Percentiles rank a stretch among this genome's conserved stretches.
phyloP scores from a whole-genome alignment of 2,888 invertebrate species.

The Eumacrocentrus americanus region DNA sequence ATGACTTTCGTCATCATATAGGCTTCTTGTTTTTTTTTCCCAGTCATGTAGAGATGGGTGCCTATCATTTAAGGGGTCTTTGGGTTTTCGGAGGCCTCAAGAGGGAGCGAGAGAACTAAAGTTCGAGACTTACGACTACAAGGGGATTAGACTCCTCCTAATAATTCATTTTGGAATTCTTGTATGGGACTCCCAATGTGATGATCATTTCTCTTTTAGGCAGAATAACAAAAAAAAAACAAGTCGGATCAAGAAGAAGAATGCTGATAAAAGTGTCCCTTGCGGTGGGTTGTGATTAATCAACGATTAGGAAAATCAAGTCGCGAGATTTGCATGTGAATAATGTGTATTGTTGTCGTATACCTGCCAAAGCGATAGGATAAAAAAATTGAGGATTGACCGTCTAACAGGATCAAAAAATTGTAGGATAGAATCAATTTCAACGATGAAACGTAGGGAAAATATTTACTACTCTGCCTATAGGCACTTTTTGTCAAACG shows the following conservation, averaged over 20 bases:
- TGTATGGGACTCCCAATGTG: slow-evolving; percentile 16
- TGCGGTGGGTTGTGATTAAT: slow-evolving; percentile 29
- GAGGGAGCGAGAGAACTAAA: slow-evolving; percentile 2
- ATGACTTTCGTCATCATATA: slow-evolving; percentile 36
- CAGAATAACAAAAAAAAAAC: slow-evolving; percentile 9
- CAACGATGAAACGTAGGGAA: not conserved
- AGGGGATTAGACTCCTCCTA: slow-evolving; percentile 12
- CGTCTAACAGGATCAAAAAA: too few relatives aligned
- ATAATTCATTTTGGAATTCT: slow-evolving; percentile 31
- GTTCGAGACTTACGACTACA: not conserved
- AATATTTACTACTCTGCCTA: too few relatives aligned
- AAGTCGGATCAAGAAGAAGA: not conserved
- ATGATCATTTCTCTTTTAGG: slow-evolving; percentile 28
- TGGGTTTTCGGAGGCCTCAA: not conserved
- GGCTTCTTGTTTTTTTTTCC: slow-evolving; percentile 25
- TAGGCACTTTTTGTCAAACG: too few relatives aligned
- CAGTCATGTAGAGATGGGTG: not conserved
- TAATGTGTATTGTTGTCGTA: not conserved
- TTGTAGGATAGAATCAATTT: not conserved
- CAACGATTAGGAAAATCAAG: slow-evolving; percentile 41
- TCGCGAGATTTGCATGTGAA: slow-evolving; percentile 14
- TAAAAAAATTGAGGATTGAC: too few relatives aligned
- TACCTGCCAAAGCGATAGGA: too few relatives aligned
- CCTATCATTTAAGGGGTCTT: slow-evolving; percentile 2
- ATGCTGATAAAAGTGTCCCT: not conserved